These are phyloP conservation scores for Sweltsa coloradensis DNA, from an alignment of 1,140 invertebrate genomes.

Conservation along the genomic window DNA sequence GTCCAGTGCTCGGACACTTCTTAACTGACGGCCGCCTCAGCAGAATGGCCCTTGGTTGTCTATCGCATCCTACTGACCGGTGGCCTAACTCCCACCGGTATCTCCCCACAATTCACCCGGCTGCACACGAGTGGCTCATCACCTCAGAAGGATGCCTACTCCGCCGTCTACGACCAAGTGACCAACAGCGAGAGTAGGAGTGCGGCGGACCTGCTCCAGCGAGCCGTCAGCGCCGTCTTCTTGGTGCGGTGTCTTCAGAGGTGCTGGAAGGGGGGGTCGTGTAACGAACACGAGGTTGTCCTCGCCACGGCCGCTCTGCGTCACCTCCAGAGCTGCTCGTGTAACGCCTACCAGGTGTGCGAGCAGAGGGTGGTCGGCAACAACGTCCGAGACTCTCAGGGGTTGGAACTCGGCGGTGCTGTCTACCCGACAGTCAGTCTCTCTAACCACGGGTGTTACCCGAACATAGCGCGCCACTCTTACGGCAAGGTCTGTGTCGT, in stretches of 20 bases:
- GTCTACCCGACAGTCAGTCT: conserved; percentile 48
- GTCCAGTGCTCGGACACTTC: conserved; percentile 30
- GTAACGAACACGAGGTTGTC: conserved; percentile 11
- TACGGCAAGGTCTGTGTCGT: conserved; percentile 22
- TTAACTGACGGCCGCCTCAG: conserved; percentile 25
- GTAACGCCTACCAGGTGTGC: conserved; percentile 51
- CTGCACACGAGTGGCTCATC: conserved; percentile 12
- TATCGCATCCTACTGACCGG: conserved; percentile 35
- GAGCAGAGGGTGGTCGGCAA: conserved; percentile 34
- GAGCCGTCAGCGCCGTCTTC: conserved; percentile 38
- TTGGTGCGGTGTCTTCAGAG: conserved; percentile 35
- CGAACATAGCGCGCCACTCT: conserved; percentile 40
- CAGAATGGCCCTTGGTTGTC: conserved; percentile 33
- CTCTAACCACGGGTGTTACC: conserved; percentile 46
- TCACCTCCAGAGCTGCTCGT: conserved; percentile 43
- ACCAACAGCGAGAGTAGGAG: conserved; percentile 33
- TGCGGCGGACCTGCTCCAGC: conserved; percentile 34
- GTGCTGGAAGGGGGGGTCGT: conserved; percentile 23
- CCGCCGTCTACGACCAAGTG: conserved; percentile 30
- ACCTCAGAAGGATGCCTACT: conserved; percentile 21
- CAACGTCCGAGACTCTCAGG: conserved; percentile 25
- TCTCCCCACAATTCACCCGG: background rate
- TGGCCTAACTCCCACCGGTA: conserved; percentile 6
- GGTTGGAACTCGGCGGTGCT: conserved; percentile 40
- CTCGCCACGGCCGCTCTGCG: conserved; percentile 35